phyloP scores from a whole-genome alignment of 1,140 invertebrate genomes.

The Heliconius melpomene region DNA sequence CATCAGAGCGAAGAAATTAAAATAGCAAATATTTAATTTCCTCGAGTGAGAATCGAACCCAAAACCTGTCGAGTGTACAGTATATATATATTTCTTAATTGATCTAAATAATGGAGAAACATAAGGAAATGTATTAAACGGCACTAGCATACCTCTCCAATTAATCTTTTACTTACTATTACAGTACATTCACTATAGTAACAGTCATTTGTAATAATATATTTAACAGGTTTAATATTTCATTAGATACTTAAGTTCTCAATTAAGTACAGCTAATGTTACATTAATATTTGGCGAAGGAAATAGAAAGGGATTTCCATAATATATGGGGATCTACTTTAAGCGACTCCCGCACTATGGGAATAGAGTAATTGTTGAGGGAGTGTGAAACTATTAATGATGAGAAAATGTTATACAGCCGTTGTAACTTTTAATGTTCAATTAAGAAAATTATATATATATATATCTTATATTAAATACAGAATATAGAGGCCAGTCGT shows the following conservation, averaged over 20 bases:
- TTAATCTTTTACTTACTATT: background rate
- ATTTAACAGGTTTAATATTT: constrained; percentile 16
- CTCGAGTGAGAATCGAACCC: too few species aligned
- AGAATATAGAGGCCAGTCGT: too few species aligned
- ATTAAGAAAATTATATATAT: background rate
- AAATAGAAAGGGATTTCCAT: constrained; percentile 13
- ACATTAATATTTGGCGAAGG: constrained; percentile 18
- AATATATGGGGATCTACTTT: background rate
- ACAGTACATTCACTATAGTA: background rate
- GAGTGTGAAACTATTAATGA: constrained; percentile 3
- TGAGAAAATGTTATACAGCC: background rate
- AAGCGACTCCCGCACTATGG: background rate
- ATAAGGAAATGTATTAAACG: background rate
- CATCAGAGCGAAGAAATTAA: too few species aligned
- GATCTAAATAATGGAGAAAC: too few species aligned
- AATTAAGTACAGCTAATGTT: constrained; percentile 21
- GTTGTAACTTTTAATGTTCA: background rate
- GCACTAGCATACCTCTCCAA: background rate
- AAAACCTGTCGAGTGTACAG: too few species aligned
- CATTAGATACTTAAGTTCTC: constrained; percentile 17
- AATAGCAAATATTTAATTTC: too few species aligned
- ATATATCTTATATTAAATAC: too few species aligned
- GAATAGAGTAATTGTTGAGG: background rate
- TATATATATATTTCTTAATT: too few species aligned
- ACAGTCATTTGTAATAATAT: constrained; percentile 4